phyloP scores from a whole-genome alignment of 2,113 vertebrate species.

The Scatophagus argus region DNA sequence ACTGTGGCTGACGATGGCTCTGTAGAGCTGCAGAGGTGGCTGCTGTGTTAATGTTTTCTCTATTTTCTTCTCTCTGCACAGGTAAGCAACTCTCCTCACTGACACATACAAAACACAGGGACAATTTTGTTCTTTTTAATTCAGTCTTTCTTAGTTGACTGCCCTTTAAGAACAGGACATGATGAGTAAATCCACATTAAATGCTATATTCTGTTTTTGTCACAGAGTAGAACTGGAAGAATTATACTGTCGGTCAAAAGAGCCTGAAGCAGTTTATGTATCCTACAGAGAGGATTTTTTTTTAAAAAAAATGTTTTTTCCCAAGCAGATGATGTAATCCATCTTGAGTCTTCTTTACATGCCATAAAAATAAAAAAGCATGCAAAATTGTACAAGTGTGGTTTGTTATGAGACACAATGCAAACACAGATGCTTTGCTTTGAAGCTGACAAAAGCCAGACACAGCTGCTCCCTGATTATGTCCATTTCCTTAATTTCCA shows the following conservation, averaged over 20 bases:
- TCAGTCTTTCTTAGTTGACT: neutral
- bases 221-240: neutral
- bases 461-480: neutral
- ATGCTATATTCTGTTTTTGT: neutral
- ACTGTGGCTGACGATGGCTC: constrained; percentile 38
- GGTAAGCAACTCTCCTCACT: constrained; percentile 21
- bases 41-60: neutral
- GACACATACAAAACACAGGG: neutral
- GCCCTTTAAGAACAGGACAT: neutral
- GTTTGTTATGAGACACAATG: neutral
- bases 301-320: neutral
- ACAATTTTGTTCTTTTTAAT: no score
- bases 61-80: neutral
- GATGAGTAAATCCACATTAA: neutral
- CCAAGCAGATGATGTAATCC: constrained; percentile 55
- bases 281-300: neutral
- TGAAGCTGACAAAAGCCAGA: constrained; percentile 44
- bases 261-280: neutral
- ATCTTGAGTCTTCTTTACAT: neutral
- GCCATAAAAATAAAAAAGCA: constrained; percentile 10
- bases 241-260: neutral
- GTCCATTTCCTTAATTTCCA: neutral
- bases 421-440: neutral
- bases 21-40: constrained; percentile 50
- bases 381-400: neutral